Evolutionary conservation across 2,888 invertebrate species (phyloP).

Genomic region (Halictus quadricinctus): DNA sequence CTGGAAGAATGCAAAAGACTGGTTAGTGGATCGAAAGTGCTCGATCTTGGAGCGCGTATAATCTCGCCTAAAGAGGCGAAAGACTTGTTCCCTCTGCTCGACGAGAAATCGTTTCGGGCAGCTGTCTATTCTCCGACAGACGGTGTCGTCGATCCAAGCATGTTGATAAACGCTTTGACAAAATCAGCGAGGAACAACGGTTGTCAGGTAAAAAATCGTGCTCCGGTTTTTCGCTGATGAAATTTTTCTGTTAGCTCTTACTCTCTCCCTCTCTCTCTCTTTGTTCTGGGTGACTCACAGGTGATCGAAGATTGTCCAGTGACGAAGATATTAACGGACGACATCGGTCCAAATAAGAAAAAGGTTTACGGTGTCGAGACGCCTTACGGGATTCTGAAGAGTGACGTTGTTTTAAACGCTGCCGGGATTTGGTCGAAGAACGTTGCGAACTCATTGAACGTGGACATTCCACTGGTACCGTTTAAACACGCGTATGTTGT

Average conservation of each 20-base stretch:
- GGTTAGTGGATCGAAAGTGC: conserved; percentile 90
- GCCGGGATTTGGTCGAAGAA: conserved; percentile 93
- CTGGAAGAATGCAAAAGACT: conserved; percentile 93
- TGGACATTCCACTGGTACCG: conserved; percentile 89
- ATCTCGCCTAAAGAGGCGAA: conserved; percentile 89
- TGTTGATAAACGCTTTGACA: conserved; percentile 89
- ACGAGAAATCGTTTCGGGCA: conserved; percentile 89
- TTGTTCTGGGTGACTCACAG: conserved; percentile 81
- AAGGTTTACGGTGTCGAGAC: conserved; percentile 91
- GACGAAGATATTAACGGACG: conserved; percentile 87
- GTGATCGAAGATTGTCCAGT: conserved; percentile 91
- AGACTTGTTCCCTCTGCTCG: conserved; percentile 90
- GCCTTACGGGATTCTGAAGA: conserved; percentile 88
- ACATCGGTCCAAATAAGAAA: conserved; percentile 86
- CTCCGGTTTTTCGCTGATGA: background rate
- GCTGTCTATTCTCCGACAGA: conserved; percentile 91
- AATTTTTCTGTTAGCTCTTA: background rate
- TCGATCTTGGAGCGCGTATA: conserved; percentile 90
- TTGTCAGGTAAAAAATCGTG: conserved; percentile 84
- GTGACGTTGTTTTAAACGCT: conserved; percentile 91
- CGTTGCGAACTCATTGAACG: conserved; percentile 87
- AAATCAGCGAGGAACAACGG: conserved; percentile 89
- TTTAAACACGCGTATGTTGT: conserved; percentile 96
- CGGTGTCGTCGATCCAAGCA: conserved; percentile 93
- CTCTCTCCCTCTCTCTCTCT: no score